Evolutionary conservation across 1,140 invertebrate species (phyloP).

Genomic region (Megalopta genalis): DNA sequence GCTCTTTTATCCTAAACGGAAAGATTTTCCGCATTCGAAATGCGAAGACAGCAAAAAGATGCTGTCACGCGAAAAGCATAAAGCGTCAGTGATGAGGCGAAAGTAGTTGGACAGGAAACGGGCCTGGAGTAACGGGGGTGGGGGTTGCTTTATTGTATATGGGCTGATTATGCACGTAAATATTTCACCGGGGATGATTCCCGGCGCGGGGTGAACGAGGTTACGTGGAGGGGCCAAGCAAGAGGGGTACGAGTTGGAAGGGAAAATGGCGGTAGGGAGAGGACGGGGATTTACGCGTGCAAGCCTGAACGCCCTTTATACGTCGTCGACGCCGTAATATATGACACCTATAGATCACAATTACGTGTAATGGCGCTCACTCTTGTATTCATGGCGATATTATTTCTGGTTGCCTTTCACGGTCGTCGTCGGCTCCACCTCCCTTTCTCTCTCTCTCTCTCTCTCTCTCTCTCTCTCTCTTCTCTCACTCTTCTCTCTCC

Average conservation of each 20-base stretch:
- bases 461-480: background rate
- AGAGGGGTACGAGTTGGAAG: conserved; percentile 37
- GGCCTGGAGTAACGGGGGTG: background rate
- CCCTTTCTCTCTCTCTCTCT: conserved; percentile 24
- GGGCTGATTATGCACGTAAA: conserved; percentile 71
- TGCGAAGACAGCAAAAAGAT: conserved; percentile 15
- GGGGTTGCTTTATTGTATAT: conserved; percentile 65
- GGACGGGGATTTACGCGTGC: conserved; percentile 71
- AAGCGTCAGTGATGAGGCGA: conserved; percentile 23
- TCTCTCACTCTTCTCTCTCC: background rate
- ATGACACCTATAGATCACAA: conserved; percentile 78
- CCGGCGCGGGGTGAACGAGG: conserved; percentile 48
- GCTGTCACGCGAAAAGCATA: conserved; percentile 17
- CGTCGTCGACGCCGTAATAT: conserved; percentile 73
- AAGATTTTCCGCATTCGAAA: conserved; percentile 19
- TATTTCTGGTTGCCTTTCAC: conserved; percentile 73
- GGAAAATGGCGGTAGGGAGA: conserved; percentile 47
- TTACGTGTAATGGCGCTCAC: conserved; percentile 76
- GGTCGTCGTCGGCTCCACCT: conserved; percentile 48
- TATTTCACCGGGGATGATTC: conserved; percentile 67
- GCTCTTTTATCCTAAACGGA: no score
- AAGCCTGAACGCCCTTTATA: conserved; percentile 73
- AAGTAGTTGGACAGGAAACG: background rate
- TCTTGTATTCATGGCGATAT: conserved; percentile 76
- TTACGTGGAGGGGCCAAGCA: conserved; percentile 20